These are phyloP conservation scores for Python bivittatus DNA, from an alignment of 2,113 vertebrate species.

Conservation along the genomic window DNA sequence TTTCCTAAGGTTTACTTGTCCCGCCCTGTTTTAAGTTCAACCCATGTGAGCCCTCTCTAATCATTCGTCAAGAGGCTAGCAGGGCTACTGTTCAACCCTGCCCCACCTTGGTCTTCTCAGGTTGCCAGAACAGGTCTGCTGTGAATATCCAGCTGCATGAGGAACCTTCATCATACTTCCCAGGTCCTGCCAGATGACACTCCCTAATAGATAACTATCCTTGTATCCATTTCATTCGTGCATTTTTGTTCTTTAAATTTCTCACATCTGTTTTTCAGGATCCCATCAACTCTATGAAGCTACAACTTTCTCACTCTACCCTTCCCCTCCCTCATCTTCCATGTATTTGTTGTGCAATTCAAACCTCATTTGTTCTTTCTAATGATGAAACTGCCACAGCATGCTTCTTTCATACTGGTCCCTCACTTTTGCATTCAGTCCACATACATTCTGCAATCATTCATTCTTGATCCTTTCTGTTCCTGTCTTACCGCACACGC, in stretches of 20 bases:
- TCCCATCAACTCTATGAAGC: not conserved
- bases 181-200: not conserved
- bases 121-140: not conserved
- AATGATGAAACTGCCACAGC: not conserved
- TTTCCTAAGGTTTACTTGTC: not conserved
- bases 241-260: not conserved
- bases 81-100: not conserved
- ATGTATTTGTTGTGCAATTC: not conserved
- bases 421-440: not conserved
- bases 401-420: not conserved
- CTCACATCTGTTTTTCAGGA: not conserved
- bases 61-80: not conserved
- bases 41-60: not conserved
- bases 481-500: not conserved
- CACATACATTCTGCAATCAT: not conserved
- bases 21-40: not conserved
- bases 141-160: no score
- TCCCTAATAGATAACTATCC: not conserved
- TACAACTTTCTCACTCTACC: not conserved
- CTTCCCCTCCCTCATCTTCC: not conserved
- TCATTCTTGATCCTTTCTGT: not conserved
- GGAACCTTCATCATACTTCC: not conserved
- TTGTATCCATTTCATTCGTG: not conserved
- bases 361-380: not conserved
- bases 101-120: not conserved